These are phyloP conservation scores for Epizoanthus scotinus DNA, from an alignment of 92 coral and sea anemone genomes.

Conservation along the genomic window DNA sequence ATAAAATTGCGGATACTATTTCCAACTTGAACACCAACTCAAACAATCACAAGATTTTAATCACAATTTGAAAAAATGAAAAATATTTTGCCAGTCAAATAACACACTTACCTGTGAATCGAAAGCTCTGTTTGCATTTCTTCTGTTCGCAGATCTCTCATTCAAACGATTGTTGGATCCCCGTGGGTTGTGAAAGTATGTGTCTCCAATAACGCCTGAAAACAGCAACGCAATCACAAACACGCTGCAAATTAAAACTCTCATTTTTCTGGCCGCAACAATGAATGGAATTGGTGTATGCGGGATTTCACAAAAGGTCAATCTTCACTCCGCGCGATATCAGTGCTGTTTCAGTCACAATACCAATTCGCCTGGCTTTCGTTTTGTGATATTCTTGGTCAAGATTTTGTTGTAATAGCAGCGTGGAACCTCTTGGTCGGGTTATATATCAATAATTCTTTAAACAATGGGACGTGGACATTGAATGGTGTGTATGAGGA, in stretches of 20 bases:
- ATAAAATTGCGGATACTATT: too few relatives aligned
- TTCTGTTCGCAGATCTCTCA: slow-evolving; percentile 87
- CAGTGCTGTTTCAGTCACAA: neutral
- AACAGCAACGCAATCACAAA: neutral
- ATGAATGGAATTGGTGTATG: slow-evolving; percentile 6
- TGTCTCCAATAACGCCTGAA: slow-evolving; percentile 49
- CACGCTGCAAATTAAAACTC: slow-evolving; percentile 21
- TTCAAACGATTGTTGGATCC: slow-evolving; percentile 95
- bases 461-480: too few relatives aligned
- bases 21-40: neutral
- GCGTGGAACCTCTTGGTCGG: too few relatives aligned
- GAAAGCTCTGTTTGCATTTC: slow-evolving; percentile 91
- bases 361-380: too few relatives aligned
- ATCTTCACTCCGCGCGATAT: slow-evolving; percentile 16
- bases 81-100: neutral
- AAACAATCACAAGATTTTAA: neutral
- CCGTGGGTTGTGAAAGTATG: slow-evolving; percentile 87
- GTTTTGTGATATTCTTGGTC: too few relatives aligned
- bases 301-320: slow-evolving; percentile 15
- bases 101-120: slow-evolving; percentile 86
- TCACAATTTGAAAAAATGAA: neutral
- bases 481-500: too few relatives aligned
- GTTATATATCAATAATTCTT: too few relatives aligned
- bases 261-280: slow-evolving; percentile 5
- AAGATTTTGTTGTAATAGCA: too few relatives aligned